These are phyloP conservation scores for Dioctria rufipes DNA, from an alignment of 2,888 invertebrate genomes.

Conservation along the genomic window DNA sequence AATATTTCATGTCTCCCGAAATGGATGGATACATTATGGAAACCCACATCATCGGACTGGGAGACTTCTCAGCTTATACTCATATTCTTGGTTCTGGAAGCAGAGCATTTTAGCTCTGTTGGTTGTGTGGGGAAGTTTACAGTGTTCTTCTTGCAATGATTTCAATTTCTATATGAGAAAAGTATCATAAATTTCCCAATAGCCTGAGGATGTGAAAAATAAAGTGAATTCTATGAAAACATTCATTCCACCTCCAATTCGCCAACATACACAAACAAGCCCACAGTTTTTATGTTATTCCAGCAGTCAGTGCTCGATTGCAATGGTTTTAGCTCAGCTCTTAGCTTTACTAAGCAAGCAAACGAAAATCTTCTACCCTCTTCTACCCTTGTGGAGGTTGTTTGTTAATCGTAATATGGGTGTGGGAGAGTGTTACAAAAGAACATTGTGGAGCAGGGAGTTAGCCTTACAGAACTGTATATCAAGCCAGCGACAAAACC, in stretches of 20 bases:
- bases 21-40: slow-evolving; percentile 55
- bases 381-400: slow-evolving; percentile 11
- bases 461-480: slow-evolving; percentile 23
- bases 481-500: slow-evolving; percentile 45
- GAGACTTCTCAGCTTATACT: too few relatives aligned
- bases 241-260: slow-evolving; percentile 37
- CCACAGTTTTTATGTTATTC: slow-evolving; percentile 36
- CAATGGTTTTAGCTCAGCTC: slow-evolving; percentile 24
- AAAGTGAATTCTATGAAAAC: slow-evolving; percentile 48
- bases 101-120: neutral
- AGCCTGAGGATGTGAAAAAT: slow-evolving; percentile 54
- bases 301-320: slow-evolving; percentile 45
- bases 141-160: slow-evolving; percentile 47
- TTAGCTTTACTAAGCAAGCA: slow-evolving; percentile 11
- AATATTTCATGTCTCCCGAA: slow-evolving; percentile 56
- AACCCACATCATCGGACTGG: neutral
- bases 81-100: too few relatives aligned
- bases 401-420: slow-evolving; percentile 34
- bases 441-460: slow-evolving; percentile 7
- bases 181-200: slow-evolving; percentile 58
- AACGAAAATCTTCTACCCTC: slow-evolving; percentile 26
- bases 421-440: slow-evolving; percentile 5
- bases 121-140: slow-evolving; percentile 17
- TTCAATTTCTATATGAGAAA: slow-evolving; percentile 56
- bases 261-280: neutral